Conservation (phyloP, 2,888 invertebrate species). For the Himalopsyche tibetana region DNA sequence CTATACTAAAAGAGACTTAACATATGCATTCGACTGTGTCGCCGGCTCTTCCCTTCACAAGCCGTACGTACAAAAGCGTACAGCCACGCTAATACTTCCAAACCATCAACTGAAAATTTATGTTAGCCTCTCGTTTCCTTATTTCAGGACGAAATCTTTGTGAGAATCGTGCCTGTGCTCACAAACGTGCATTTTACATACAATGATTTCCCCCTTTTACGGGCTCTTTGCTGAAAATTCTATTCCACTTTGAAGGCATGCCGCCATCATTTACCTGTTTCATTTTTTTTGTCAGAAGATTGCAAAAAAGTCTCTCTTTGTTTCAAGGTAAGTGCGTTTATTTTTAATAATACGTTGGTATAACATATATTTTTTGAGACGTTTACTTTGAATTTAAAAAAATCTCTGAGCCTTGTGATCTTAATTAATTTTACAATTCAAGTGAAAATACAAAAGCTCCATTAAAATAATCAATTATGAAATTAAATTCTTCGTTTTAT, state of each 20-base stretch:
- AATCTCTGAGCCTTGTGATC: too few relatives aligned
- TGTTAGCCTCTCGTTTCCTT: conserved; percentile 26
- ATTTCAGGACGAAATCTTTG: conserved; percentile 25
- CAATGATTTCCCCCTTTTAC: conserved; percentile 34
- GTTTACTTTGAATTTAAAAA: too few relatives aligned
- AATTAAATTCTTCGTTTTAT: too few relatives aligned
- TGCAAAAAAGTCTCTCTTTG: neutral
- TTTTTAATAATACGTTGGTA: too few relatives aligned
- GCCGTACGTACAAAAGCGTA: conserved; percentile 7
- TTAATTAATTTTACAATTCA: too few relatives aligned
- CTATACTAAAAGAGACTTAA: neutral
- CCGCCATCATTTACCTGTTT: conserved; percentile 26
- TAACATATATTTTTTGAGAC: too few relatives aligned
- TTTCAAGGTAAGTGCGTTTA: neutral
- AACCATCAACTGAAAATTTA: conserved; percentile 22
- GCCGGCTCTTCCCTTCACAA: neutral
- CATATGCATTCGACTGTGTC: conserved; percentile 19
- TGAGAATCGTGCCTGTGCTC: conserved; percentile 16
- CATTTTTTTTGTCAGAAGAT: neutral
- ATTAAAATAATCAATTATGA: too few relatives aligned
- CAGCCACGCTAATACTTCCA: conserved; percentile 22
- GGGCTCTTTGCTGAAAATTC: conserved; percentile 26
- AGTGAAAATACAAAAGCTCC: too few relatives aligned
- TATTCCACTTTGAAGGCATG: conserved; percentile 26
- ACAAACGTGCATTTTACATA: conserved; percentile 30